Conservation (phyloP, 2,113 vertebrate genomes). For the Cavia porcellus region DNA sequence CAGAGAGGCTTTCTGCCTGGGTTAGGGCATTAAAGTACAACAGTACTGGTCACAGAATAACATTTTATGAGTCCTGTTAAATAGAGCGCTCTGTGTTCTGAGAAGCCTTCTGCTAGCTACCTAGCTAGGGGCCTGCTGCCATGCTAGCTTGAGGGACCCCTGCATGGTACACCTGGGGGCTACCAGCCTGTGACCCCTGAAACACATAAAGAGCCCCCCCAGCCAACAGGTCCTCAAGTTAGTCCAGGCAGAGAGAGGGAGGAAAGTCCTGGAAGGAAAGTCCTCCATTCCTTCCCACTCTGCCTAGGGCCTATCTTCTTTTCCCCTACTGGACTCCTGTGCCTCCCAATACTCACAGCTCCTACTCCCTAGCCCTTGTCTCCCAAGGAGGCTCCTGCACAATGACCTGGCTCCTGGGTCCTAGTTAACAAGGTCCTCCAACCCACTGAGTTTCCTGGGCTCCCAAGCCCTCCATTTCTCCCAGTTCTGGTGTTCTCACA, state of each 20-base stretch:
- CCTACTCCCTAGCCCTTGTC: background rate
- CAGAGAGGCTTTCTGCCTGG: background rate
- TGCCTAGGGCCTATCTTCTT: background rate
- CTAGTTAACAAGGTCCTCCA: background rate
- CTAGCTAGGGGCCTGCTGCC: rapidly evolving
- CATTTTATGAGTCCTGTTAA: background rate
- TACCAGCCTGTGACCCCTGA: background rate
- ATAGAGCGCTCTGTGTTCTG: background rate
- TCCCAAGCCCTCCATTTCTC: background rate
- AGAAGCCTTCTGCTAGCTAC: background rate
- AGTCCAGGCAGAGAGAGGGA: background rate
- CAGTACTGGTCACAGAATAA: background rate
- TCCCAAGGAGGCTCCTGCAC: background rate
- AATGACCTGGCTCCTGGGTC: background rate
- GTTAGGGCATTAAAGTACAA: background rate
- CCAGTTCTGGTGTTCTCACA: background rate
- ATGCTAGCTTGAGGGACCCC: background rate
- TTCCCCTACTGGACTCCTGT: background rate
- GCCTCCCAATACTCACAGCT: background rate
- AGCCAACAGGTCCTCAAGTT: background rate
- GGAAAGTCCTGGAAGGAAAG: background rate
- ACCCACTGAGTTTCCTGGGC: background rate
- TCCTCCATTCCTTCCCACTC: background rate
- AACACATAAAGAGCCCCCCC: background rate
- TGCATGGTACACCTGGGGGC: background rate